Base-by-base conservation (phyloP, 2,888 invertebrate genomes). In the Augochlorella aurata region DNA sequence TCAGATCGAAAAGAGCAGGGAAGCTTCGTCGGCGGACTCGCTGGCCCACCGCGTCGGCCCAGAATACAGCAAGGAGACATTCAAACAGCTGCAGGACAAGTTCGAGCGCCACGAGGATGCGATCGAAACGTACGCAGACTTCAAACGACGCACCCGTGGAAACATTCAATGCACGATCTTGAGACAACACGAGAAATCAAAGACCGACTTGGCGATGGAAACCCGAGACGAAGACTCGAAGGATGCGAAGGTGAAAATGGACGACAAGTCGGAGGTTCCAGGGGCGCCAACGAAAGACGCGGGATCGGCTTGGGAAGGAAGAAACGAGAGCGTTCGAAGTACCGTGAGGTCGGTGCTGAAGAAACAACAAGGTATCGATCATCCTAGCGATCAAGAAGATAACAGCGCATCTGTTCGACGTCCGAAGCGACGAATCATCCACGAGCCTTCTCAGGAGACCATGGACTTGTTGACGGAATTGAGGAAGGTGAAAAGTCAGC, bases 371-470 rank as follows among this genome's bases (percentile, higher is more conserved):
- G 89, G 90, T 5, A 86, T 93, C 29, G 93, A 93, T 72, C 89
- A 92, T 44, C 74, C 86, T 5, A 90, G 88, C 75, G 92, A 92
- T 69, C 90, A 90, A 8, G 92, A 92, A 8, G 91, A 92, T 24
- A 78, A 81, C 0, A 88, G 86, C 47, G 70, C 90, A 10, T 85
- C 90, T 4, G 58, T 88, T 12, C 85, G 88, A 29, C 85, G 89
- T 45, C 89, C 90, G 0, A 91, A 90, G 68, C 87, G 90, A 21
- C 89, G 88, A 10, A 91, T 93, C 44, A 78, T 90, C 21, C 93
- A 93, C 77, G 92, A 93, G 45, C 93, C 93, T 0, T 93, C 93
- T 0, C 93, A 93, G 63, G 93, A 93, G 70, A 93, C 93, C 0
- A 91, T 93, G 87, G 92, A 93, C 75, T 81, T 93, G 12, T 65